Base-by-base conservation (phyloP, 2,797 vertebrate genomes). In the Amblyraja radiata region DNA sequence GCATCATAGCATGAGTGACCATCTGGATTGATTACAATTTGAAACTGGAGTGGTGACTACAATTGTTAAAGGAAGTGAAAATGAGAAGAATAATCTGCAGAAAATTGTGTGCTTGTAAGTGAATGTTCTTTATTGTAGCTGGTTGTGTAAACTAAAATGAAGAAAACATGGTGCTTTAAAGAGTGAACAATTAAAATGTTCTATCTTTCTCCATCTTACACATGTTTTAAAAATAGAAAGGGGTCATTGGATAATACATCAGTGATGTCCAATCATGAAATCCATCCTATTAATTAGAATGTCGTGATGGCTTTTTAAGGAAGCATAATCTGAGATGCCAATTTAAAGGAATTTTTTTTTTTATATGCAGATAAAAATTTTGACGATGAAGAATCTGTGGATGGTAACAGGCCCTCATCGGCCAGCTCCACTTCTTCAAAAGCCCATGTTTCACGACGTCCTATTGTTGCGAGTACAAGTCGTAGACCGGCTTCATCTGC, bases 351-450 rank as follows among this genome's bases (percentile, higher is more conserved):
- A 63, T 93, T 93, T 93, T 46, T 46, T 93, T 79, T 58, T 93
- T 71, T 77, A 68, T 93, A 93, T 95, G 36, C 96, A 99, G 99
- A 99, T 97, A 99, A 99, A 96, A 99, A 98, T 96, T 99, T 99
- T 96, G 99, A 99, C 93, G 99, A 99, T 97, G 98, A 99, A 94
- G 98, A 99, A 95, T 99, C 98, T 0, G 97, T 99, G 96, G 99
- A 99, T 93, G 98, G 99, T 94, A 98, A 98, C 95, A 97, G 98
- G 96, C 98, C 98, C 96, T 98, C 98, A 94, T 99, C 98, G 93
- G 98, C 98, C 93, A 97, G 97, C 94, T 97, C 96, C 18, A 97
- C 98, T 0, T 98, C 98, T 68, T 98, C 98, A 94, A 99, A 98
- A 95, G 97, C 97, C 83, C 94, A 97, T 61, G 95, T 97, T 96